These are phyloP conservation scores for Drosophila paramelanica DNA, from an alignment of 2,888 invertebrate genomes.

Conservation along the genomic window DNA sequence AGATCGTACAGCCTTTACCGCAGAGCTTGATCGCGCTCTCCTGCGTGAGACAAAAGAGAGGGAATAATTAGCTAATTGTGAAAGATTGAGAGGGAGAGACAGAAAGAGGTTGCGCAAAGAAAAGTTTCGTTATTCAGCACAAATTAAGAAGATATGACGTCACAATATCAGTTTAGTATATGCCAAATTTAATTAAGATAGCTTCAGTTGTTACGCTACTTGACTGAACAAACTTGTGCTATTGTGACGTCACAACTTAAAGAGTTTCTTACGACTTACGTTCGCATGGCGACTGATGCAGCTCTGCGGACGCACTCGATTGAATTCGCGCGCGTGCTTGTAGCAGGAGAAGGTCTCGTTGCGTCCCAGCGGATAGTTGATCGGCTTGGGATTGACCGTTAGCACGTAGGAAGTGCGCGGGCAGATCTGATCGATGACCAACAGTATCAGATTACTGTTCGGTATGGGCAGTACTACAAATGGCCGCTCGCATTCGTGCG, in stretches of 20 bases:
- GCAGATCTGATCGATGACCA: constrained; percentile 90
- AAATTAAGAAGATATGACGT: too few species aligned
- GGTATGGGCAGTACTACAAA: constrained; percentile 91
- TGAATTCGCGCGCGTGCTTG: constrained; percentile 87
- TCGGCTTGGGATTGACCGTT: constrained; percentile 84
- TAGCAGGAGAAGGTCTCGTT: constrained; percentile 88
- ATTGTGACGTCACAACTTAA: too few species aligned
- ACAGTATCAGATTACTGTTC: constrained; percentile 91
- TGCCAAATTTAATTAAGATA: too few species aligned
- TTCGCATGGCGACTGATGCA: constrained; percentile 92
- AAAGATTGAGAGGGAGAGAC: background rate
- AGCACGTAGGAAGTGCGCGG: constrained; percentile 86
- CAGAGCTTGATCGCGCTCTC: constrained; percentile 90
- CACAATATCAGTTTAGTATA: too few species aligned
- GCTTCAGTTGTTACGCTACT: too few species aligned
- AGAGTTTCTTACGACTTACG: constrained; percentile 88
- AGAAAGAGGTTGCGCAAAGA: too few species aligned
- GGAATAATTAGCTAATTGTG: constrained; percentile 22
- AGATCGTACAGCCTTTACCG: constrained; percentile 85
- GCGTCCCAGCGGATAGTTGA: constrained; percentile 84
- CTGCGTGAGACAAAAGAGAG: constrained; percentile 74
- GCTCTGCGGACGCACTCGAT: constrained; percentile 89
- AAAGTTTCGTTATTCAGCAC: too few species aligned
- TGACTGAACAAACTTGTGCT: too few species aligned
- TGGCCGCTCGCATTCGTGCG: constrained; percentile 86